phyloP scores from a whole-genome alignment of 2,888 invertebrate genomes.

The Caenorhabditis sp. region DNA sequence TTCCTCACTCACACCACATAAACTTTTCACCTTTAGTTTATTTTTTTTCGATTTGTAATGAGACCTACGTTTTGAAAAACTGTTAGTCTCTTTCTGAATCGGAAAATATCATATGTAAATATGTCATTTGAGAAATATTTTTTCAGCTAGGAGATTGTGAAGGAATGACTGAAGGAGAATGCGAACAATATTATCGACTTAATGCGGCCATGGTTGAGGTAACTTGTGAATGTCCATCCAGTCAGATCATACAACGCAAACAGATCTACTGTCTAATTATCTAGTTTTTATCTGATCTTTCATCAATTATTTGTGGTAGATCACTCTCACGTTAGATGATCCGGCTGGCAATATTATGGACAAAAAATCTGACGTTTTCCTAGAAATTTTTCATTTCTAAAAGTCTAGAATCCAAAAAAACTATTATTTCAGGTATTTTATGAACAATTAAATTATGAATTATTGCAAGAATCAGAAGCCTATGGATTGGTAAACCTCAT shows the following conservation, averaged over 20 bases:
- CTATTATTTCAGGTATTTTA: slow-evolving; percentile 47
- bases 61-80: no score
- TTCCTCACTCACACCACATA: background rate
- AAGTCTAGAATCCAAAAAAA: slow-evolving; percentile 31
- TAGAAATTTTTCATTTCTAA: slow-evolving; percentile 1
- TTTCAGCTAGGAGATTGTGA: slow-evolving; percentile 60
- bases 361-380: slow-evolving; percentile 31
- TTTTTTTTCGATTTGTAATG: background rate
- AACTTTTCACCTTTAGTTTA: slow-evolving; percentile 17
- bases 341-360: background rate
- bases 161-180: slow-evolving; percentile 59
- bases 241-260: no score
- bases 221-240: no score
- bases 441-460: slow-evolving; percentile 59
- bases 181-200: slow-evolving; percentile 54
- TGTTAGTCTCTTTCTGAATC: no score
- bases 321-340: no score
- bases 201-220: slow-evolving; percentile 62
- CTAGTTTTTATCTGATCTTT: no score
- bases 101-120: no score
- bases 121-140: background rate
- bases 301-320: no score
- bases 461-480: slow-evolving; percentile 56
- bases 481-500: slow-evolving; percentile 58
- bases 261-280: no score